Percentiles rank a stretch among this genome's conserved stretches.
Conservation (phyloP, 1,140 invertebrate genomes). For the Atta colombica region DNA sequence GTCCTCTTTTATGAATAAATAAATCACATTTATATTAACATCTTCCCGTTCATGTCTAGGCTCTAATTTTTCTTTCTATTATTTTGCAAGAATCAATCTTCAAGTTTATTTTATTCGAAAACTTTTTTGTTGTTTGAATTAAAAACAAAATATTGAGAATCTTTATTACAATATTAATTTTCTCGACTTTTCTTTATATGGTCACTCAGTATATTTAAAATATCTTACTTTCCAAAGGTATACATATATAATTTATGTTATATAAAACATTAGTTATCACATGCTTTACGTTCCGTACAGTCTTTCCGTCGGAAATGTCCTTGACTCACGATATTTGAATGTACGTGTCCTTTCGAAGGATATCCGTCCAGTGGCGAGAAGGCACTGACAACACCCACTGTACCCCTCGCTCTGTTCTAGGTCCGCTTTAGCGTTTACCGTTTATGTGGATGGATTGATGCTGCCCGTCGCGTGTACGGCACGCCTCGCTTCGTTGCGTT, state of each 20-base stretch:
- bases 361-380: background rate
- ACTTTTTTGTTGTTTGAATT: no score
- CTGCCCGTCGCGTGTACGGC: slow-evolving; percentile 84
- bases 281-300: background rate
- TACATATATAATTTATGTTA: no score
- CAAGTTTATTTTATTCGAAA: no score
- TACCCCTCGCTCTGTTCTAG: slow-evolving; percentile 54
- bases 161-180: background rate
- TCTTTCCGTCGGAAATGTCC: background rate
- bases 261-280: background rate
- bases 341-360: background rate
- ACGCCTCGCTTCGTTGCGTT: slow-evolving; percentile 85
- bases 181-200: background rate
- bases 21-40: no score
- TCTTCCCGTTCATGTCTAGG: no score
- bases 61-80: no score
- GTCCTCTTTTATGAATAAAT: no score
- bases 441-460: slow-evolving; percentile 86
- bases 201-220: background rate
- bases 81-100: no score
- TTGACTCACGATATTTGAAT: background rate
- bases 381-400: slow-evolving; percentile 39
- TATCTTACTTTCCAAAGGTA: background rate
- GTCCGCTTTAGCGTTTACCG: slow-evolving; percentile 82
- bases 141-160: background rate